phyloP scores from a whole-genome alignment of 2,797 vertebrate genomes.

The Syngnathus rostellatus region DNA sequence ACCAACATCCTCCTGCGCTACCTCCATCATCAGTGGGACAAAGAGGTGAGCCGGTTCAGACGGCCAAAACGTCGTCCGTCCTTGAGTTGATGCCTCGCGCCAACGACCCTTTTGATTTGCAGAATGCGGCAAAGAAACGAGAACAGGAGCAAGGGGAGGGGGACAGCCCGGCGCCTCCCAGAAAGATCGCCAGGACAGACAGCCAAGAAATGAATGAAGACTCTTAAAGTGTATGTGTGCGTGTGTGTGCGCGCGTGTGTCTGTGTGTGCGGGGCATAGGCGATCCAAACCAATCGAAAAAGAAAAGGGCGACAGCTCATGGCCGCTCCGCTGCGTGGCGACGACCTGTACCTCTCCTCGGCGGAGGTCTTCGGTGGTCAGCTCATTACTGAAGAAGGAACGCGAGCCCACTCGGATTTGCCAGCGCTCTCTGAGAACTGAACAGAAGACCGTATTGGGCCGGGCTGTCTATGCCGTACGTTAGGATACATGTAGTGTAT shows the following conservation, averaged over 20 bases:
- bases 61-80: not conserved
- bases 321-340: constrained; percentile 10
- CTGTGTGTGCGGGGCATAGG: constrained; percentile 28
- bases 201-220: constrained; percentile 82
- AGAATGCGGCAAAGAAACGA: constrained; percentile 80
- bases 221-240: constrained; percentile 54
- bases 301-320: constrained; percentile 17
- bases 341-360: constrained; percentile 17
- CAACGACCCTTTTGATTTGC: constrained; percentile 32
- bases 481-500: constrained; percentile 10
- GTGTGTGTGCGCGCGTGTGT: constrained; percentile 8
- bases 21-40: constrained; percentile 98
- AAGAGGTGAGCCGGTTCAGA: constrained; percentile 74
- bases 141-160: constrained; percentile 76
- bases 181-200: constrained; percentile 78
- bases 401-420: not conserved
- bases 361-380: constrained; percentile 5
- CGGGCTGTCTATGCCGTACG: constrained; percentile 26
- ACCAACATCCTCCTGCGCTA: constrained; percentile 97
- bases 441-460: not conserved
- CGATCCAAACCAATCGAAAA: constrained; percentile 26
- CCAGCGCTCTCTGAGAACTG: not conserved
- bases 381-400: not conserved
- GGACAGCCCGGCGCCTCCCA: constrained; percentile 73
- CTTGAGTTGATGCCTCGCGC: not conserved